A percentile compares a stretch with the other conserved stretches of the same genome.
phyloP scores from a whole-genome alignment of 2,888 invertebrate species.

The Meteorus colon region DNA sequence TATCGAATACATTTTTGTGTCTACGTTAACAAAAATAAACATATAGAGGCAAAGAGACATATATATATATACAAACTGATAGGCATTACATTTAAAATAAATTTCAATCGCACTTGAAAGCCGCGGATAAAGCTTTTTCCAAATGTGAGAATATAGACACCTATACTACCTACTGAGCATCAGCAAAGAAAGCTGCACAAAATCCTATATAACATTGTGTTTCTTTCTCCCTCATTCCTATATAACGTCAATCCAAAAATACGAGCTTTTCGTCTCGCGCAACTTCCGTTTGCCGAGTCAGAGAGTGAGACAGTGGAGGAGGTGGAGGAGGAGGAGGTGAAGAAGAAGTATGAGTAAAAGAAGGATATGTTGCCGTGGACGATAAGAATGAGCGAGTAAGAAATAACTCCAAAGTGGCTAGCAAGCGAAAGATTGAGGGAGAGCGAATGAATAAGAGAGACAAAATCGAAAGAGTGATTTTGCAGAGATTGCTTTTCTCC shows the following conservation, averaged over 20 bases:
- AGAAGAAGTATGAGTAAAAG: not conserved
- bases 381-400: slow-evolving; percentile 26
- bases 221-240: not conserved
- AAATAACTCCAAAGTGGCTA: slow-evolving; percentile 34
- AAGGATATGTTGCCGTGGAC: not conserved
- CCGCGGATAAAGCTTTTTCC: slow-evolving; percentile 10
- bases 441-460: slow-evolving; percentile 28
- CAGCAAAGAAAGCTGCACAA: not conserved
- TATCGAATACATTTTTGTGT: not conserved
- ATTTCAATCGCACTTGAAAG: slow-evolving; percentile 30
- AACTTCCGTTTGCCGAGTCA: slow-evolving; percentile 36
- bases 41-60: not conserved
- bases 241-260: slow-evolving; percentile 39
- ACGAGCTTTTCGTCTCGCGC: slow-evolving; percentile 36
- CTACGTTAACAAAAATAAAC: not conserved
- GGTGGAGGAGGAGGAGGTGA: not conserved
- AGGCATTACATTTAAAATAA: slow-evolving; percentile 7
- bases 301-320: not conserved
- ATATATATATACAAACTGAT: not conserved
- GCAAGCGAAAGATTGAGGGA: slow-evolving; percentile 8
- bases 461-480: slow-evolving; percentile 45
- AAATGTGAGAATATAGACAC: slow-evolving; percentile 10
- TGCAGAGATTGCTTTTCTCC: slow-evolving; percentile 43
- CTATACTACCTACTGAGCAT: slow-evolving; percentile 1
- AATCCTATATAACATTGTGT: not conserved